These are phyloP conservation scores for Odontomyia ornata DNA, from an alignment of 2,888 invertebrate genomes.

Conservation along the genomic window DNA sequence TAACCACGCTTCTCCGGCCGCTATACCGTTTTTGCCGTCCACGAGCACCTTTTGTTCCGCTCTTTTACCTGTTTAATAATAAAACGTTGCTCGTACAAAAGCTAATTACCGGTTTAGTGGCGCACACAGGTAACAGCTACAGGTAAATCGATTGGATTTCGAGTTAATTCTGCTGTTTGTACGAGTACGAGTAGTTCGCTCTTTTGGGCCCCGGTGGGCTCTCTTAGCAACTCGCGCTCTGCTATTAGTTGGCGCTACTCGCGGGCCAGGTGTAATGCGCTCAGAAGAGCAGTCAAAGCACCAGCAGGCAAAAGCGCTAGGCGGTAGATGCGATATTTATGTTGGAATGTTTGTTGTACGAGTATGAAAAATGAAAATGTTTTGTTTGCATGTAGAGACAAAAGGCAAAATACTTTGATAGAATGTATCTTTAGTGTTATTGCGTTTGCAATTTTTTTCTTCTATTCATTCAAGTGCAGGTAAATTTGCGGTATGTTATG, in stretches of 20 bases:
- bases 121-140: background rate
- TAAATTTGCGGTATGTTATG: slow-evolving; percentile 10
- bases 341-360: background rate
- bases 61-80: slow-evolving; percentile 7
- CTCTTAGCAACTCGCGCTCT: background rate
- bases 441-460: background rate
- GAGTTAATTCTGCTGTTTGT: background rate
- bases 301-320: no score
- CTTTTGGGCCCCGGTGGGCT: background rate
- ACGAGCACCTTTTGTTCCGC: background rate
- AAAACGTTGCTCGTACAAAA: background rate
- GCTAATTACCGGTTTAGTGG: slow-evolving; percentile 5
- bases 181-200: no score
- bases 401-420: background rate
- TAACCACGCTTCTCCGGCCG: background rate
- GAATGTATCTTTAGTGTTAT: background rate
- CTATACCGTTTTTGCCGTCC: background rate
- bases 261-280: background rate
- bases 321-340: no score
- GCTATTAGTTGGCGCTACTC: background rate
- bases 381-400: background rate
- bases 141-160: slow-evolving; percentile 3
- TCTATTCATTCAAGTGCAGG: background rate
- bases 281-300: background rate
- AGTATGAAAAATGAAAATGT: background rate